Base-by-base conservation (phyloP, 1,140 invertebrate species). In the Oppia nitens region DNA sequence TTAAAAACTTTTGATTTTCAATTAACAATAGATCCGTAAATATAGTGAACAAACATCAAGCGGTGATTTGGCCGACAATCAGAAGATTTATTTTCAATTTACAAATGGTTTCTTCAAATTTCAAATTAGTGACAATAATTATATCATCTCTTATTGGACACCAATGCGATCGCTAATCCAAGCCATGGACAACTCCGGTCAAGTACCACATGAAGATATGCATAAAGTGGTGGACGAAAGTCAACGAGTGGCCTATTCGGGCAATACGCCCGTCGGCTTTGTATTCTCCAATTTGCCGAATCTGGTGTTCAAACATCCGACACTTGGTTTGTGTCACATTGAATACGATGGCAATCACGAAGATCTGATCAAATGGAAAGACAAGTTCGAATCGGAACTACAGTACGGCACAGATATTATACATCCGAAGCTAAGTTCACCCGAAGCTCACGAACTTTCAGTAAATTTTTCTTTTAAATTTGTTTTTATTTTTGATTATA, bases 111-210 rank as follows among this genome's bases (percentile, higher is more conserved):
- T 58, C 28, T 58, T 58, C 40, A 51, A 21, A 9, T 47, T 58
- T 20, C 50, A 50, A 50, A 4, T 24, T 21, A 28, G 32, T 23
- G 50, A 58, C 17, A 1, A 27, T 12, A 2, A 51, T 20, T 51
- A 23, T 2, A 32, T 58, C n/a, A 9, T 58, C 2, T 58, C 57
- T 1, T 58, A 51, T 52, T 58, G 49, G 47, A 58, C 57, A 20
- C 57, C 57, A 17, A 4, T 50, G 20, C 20, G 24, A 21, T 21
- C 24, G n/a, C 28, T 58, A 32, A 17, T 14, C 17, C 26, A 58
- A 52, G 49, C 51, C 6, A 23, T 52, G 3, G 50, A 56, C 40
- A 20, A 25, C 14, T 56, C 47, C 9, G 40, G 20, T 14, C 26
- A 56, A 23, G 23, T 47, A 26, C 32, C 32, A 40, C 6, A 9